Evolutionary conservation across 2,113 vertebrate species (phyloP).

Genomic region (Perca schrenkii): DNA sequence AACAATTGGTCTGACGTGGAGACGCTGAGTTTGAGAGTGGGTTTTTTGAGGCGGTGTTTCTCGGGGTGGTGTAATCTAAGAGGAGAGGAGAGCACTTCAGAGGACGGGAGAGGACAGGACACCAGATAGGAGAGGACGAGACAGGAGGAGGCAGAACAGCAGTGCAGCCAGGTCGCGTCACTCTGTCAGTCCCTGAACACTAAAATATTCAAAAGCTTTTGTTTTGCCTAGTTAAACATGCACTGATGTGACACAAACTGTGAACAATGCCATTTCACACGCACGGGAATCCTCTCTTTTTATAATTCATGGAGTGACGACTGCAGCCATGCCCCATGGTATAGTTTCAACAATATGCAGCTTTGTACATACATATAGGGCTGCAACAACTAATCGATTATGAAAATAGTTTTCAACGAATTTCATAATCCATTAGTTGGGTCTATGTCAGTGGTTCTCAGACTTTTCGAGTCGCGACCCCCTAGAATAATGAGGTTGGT

Average conservation of each 20-base stretch:
- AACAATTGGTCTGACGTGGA: slow-evolving; percentile 29
- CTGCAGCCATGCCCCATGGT: slow-evolving; percentile 35
- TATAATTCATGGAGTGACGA: slow-evolving; percentile 79
- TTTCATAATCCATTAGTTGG: too few species aligned
- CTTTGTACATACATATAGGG: background rate
- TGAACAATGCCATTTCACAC: slow-evolving; percentile 82
- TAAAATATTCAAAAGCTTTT: slow-evolving; percentile 87
- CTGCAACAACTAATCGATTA: too few species aligned
- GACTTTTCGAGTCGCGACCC: too few species aligned
- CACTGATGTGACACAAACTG: slow-evolving; percentile 85
- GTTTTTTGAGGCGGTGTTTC: slow-evolving; percentile 20
- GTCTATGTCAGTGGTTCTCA: too few species aligned
- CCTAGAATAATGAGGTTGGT: too few species aligned
- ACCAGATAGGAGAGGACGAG: slow-evolving; percentile 47
- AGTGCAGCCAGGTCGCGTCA: slow-evolving; percentile 55
- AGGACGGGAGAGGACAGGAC: slow-evolving; percentile 59
- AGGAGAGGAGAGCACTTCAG: slow-evolving; percentile 43
- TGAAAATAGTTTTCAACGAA: too few species aligned
- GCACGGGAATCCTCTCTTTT: slow-evolving; percentile 65
- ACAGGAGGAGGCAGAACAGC: slow-evolving; percentile 61
- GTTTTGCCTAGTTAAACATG: slow-evolving; percentile 86
- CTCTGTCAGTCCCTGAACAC: slow-evolving; percentile 58
- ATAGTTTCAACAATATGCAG: slow-evolving; percentile 32
- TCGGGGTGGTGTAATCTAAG: slow-evolving; percentile 54
- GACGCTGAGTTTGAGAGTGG: slow-evolving; percentile 16